Percentiles rank a stretch among this genome's conserved stretches.
Conservation (phyloP, 64 coral and sea anemone genomes). For the Exaiptasia diaphana region DNA sequence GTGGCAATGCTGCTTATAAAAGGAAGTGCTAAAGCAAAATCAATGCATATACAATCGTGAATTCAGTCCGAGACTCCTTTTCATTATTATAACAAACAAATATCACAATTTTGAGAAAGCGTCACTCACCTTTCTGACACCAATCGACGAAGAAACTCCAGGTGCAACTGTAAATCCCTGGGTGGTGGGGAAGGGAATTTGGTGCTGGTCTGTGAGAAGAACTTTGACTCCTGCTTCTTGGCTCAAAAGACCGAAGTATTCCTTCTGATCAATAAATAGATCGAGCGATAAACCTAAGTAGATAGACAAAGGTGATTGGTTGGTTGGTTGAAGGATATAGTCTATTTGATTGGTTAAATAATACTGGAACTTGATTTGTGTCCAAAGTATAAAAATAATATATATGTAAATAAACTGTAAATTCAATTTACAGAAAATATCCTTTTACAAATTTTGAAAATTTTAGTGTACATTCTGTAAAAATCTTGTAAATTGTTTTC, state of each 20-base stretch:
- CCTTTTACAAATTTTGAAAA: too few species aligned
- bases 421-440: too few species aligned
- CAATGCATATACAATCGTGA: too few species aligned
- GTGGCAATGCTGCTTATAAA: too few species aligned
- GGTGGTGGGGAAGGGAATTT: constrained; percentile 74
- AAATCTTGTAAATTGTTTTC: too few species aligned
- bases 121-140: constrained; percentile 57
- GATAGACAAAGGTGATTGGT: background rate
- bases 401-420: too few species aligned
- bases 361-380: background rate
- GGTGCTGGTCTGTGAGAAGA: constrained; percentile 55
- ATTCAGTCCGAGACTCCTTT: too few species aligned
- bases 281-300: constrained; percentile 76
- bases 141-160: constrained; percentile 70
- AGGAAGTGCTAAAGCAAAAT: too few species aligned
- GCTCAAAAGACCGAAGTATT: constrained; percentile 67
- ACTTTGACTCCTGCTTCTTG: constrained; percentile 82
- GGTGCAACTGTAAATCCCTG: constrained; percentile 75
- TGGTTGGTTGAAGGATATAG: background rate
- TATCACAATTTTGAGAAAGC: too few species aligned
- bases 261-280: constrained; percentile 74
- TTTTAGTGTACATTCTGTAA: too few species aligned
- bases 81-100: too few species aligned
- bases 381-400: background rate
- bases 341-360: background rate